Evolutionary conservation across 2,888 invertebrate species (phyloP).

Genomic region (Ennomos erosarius): DNA sequence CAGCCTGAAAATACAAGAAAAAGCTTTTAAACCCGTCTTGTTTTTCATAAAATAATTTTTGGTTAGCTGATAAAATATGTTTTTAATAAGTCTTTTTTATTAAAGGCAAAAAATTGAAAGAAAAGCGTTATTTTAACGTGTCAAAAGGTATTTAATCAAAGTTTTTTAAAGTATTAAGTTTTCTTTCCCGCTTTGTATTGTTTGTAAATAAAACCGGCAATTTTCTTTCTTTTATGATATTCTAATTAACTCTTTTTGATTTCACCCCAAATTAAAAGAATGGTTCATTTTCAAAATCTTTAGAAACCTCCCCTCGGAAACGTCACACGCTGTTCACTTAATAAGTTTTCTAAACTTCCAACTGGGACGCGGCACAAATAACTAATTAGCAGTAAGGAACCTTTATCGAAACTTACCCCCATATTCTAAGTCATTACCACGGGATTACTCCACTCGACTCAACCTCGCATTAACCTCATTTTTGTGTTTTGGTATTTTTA

Average conservation of each 20-base stretch:
- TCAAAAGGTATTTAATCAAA: too few relatives aligned
- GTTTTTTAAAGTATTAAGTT: not conserved
- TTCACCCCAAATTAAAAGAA: slow-evolving; percentile 9
- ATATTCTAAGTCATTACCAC: too few relatives aligned
- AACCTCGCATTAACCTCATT: too few relatives aligned
- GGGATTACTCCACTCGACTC: too few relatives aligned
- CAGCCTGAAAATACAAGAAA: slow-evolving; percentile 12
- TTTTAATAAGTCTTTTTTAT: too few relatives aligned
- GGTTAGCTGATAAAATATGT: too few relatives aligned
- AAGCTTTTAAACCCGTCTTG: slow-evolving; percentile 4
- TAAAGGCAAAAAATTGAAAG: too few relatives aligned
- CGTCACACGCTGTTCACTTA: slow-evolving; percentile 39
- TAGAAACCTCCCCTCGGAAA: slow-evolving; percentile 20
- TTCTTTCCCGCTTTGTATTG: not conserved
- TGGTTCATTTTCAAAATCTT: slow-evolving; percentile 29
- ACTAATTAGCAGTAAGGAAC: slow-evolving; percentile 23
- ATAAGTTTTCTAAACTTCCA: slow-evolving; percentile 36
- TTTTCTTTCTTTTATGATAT: slow-evolving; percentile 24
- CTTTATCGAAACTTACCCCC: not conserved
- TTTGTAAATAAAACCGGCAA: not conserved
- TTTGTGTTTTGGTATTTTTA: too few relatives aligned
- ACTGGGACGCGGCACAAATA: slow-evolving; percentile 25
- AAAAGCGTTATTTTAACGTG: too few relatives aligned
- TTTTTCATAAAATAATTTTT: too few relatives aligned
- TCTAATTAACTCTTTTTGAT: slow-evolving; percentile 32